Conservation (phyloP, 2,113 vertebrate species). For the Kobus ellipsiprymnus region DNA sequence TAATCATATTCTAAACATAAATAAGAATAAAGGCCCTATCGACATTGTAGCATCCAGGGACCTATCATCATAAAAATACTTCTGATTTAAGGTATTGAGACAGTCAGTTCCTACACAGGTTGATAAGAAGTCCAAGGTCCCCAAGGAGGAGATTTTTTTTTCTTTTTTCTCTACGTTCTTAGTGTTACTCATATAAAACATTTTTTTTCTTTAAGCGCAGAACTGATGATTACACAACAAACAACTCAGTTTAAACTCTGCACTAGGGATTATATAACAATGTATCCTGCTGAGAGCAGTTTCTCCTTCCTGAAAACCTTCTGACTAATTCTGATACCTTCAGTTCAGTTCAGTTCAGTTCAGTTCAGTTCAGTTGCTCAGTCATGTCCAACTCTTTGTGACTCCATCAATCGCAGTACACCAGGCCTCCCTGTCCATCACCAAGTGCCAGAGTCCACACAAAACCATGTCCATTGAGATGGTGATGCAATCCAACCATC, state of each 20-base stretch:
- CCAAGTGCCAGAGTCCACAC: too few species aligned
- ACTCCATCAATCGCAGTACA: too few species aligned
- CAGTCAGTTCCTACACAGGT: neutral
- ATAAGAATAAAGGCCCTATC: neutral
- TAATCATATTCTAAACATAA: neutral
- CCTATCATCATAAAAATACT: neutral
- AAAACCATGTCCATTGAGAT: too few species aligned
- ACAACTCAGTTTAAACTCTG: neutral
- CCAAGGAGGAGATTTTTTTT: neutral
- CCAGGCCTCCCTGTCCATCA: too few species aligned
- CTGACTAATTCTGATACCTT: neutral
- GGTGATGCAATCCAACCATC: too few species aligned
- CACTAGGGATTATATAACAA: neutral
- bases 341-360: too few species aligned
- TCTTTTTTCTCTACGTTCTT: neutral
- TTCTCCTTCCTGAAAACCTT: neutral
- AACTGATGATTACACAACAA: neutral
- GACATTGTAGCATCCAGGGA: neutral
- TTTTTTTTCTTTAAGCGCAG: neutral
- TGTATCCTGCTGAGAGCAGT: fast-evolving
- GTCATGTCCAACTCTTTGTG: too few species aligned
- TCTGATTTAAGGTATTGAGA: neutral
- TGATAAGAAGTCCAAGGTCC: neutral
- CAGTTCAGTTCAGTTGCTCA: too few species aligned
- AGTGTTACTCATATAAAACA: neutral